Base-by-base conservation (phyloP, 2,797 vertebrate genomes). In the Myripristis jacobus region DNA sequence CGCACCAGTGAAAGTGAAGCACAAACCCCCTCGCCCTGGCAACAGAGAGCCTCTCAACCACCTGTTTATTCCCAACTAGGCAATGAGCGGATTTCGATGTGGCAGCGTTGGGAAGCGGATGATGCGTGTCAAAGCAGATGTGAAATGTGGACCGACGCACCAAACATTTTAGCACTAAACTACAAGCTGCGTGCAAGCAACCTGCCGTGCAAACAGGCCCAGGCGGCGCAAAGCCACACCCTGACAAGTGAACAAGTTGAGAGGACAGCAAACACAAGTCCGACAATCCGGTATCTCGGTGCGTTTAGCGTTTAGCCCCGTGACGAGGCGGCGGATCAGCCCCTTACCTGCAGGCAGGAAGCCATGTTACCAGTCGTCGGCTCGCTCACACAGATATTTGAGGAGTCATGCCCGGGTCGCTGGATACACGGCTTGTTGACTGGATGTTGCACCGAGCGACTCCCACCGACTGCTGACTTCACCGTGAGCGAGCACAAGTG, bases 311-410 rank as follows among this genome's bases (percentile, higher is more conserved):
- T 19, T 18, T 7, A 4, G 44, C 44, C 44, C 34, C 19, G 24
- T 4, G 29, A 43, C 56, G 13, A 27, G n/a, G 16, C 12, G 21
- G 9, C 38, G 1, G 2, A 2, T 41, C 61, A 6, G 51, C 31
- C 43, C n/a, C 87, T 93, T 87, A 95, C 94, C 94, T 94, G 84
- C 55, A 95, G 70, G 77, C 60, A 94, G 5, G 94, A 92, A 70
- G 94, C 92, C 94, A 94, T 94, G 81, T 56, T 70, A 0, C 2
- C 53, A 52, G 47, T 50, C 44, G 71, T 80, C 48, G 21, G 70
- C 31, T 70, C 31, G 50, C 66, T 88, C 79, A 85, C 86, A 34
- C 60, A 7, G 76, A 62, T 38, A 70, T 64, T 31, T 63, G 55
- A 67, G 72, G 52, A 87, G 66, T 87, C 94, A 94, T 93, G 71